These are phyloP conservation scores for Eurytemora carolleeae DNA, from an alignment of 1,140 invertebrate genomes.

Conservation along the genomic window DNA sequence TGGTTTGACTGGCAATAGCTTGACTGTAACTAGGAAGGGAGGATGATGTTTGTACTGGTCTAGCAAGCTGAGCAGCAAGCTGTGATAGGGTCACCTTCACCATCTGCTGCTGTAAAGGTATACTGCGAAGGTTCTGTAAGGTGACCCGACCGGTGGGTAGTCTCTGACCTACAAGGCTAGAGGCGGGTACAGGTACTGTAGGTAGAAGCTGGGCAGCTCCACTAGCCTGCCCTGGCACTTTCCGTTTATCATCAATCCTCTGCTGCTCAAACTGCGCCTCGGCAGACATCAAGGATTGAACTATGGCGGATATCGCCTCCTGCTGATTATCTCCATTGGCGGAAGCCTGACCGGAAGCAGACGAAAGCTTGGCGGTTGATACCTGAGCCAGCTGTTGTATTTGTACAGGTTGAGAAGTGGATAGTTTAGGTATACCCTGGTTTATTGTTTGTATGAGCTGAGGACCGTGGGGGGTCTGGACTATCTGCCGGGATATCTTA, in stretches of 20 bases:
- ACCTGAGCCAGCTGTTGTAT: too few species aligned
- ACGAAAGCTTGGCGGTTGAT: too few species aligned
- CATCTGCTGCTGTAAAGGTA: neutral
- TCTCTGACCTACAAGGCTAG: neutral
- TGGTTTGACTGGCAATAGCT: slow-evolving; percentile 1
- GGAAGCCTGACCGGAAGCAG: too few species aligned
- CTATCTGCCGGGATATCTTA: too few species aligned
- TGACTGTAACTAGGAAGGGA: slow-evolving; percentile 10
- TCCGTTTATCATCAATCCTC: neutral
- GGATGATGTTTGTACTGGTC: neutral
- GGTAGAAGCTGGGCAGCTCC: neutral
- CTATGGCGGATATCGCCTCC: neutral
- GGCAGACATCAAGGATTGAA: neutral
- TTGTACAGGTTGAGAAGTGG: too few species aligned
- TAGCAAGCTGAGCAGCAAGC: slow-evolving; percentile 6
- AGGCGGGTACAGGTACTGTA: neutral
- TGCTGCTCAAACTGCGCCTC: neutral
- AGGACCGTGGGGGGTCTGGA: too few species aligned
- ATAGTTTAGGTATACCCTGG: too few species aligned
- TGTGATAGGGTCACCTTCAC: slow-evolving; percentile 2
- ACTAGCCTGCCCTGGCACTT: too few species aligned
- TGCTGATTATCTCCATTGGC: neutral
- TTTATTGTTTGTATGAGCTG: too few species aligned
- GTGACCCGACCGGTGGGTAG: neutral
- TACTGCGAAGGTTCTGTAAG: too few species aligned